These are phyloP conservation scores for Eulemur albifrons DNA, from an alignment of 2,797 vertebrate genomes.

Conservation along the genomic window DNA sequence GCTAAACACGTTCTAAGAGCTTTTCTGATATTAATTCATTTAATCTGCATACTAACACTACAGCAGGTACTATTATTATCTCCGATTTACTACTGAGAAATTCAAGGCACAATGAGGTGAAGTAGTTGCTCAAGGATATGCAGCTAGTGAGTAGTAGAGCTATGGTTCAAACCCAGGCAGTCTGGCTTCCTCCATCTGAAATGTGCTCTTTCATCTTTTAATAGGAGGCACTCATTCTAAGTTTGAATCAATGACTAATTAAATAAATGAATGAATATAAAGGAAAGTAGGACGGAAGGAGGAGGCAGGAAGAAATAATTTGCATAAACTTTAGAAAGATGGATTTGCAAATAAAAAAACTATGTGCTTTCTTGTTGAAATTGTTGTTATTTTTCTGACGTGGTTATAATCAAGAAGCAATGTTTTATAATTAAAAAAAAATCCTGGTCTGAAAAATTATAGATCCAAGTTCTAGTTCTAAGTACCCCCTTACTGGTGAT, in stretches of 20 bases:
- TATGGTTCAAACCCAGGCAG: neutral
- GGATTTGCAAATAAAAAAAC: neutral
- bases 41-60: neutral
- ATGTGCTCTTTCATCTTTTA: neutral
- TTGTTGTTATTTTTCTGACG: neutral
- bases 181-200: neutral
- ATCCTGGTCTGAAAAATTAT: neutral
- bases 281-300: neutral
- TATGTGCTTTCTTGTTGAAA: neutral
- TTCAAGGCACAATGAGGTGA: neutral
- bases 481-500: neutral
- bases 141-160: neutral
- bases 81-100: neutral
- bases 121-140: neutral
- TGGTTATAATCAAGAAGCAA: neutral
- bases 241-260: neutral
- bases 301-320: neutral
- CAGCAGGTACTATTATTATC: neutral
- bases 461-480: slow-evolving; percentile 40
- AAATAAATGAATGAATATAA: neutral
- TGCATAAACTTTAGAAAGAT: neutral
- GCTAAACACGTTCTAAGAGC: neutral
- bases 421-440: neutral
- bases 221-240: neutral
- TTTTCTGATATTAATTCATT: neutral